These are phyloP conservation scores for Lepeophtheirus nordmannii DNA, from an alignment of 2,888 invertebrate species.

Conservation along the genomic window DNA sequence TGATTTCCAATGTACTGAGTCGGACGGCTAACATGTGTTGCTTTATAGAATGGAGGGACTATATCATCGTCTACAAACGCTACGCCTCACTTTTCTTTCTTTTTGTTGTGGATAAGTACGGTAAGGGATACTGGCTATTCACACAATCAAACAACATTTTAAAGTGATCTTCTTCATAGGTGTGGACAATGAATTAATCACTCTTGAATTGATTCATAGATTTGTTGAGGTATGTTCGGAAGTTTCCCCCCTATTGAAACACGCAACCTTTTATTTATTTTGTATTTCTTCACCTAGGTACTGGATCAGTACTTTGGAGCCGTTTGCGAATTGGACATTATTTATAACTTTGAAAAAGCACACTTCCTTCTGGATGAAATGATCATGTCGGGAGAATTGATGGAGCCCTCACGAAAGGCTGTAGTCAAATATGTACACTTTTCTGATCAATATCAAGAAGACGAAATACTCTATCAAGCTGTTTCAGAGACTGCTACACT, in stretches of 20 bases:
- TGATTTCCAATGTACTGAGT: not conserved
- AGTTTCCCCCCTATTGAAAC: not conserved
- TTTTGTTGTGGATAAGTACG: not conserved
- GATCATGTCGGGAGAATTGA: not conserved
- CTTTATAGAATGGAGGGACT: not conserved
- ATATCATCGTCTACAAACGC: not conserved
- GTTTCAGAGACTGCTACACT: not conserved
- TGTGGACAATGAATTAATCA: constrained; percentile 2
- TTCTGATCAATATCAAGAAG: not conserved
- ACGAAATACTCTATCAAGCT: not conserved
- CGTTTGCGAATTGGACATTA: not conserved
- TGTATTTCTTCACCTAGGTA: not conserved
- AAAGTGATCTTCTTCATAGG: not conserved
- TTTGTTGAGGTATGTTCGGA: not conserved
- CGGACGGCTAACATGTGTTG: not conserved
- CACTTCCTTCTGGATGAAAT: constrained; percentile 1
- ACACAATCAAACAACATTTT: not conserved
- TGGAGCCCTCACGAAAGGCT: not conserved
- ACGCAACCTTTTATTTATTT: not conserved
- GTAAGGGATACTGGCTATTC: not conserved
- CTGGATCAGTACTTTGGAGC: not conserved
- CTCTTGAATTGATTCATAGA: not conserved
- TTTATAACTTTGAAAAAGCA: not conserved
- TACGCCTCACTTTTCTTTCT: not conserved
- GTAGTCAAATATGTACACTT: not conserved